These are phyloP conservation scores for Indri indri DNA, from an alignment of 2,113 vertebrate species.

Conservation along the genomic window DNA sequence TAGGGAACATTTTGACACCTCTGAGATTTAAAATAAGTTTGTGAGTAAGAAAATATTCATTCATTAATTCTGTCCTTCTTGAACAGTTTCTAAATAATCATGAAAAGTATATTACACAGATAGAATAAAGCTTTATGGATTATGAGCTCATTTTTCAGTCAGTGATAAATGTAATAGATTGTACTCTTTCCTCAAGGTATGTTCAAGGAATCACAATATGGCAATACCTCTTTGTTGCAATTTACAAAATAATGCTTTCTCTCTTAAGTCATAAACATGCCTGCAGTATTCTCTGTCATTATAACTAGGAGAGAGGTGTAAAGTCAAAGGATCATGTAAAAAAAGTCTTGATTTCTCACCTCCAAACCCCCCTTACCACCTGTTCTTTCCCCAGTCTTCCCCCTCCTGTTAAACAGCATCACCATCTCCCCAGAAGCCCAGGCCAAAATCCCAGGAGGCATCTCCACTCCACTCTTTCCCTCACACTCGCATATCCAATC, in stretches of 20 bases:
- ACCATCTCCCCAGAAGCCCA: not conserved
- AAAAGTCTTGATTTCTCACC: not conserved
- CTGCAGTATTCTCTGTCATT: not conserved
- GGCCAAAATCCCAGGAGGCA: not conserved
- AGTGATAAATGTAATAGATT: not conserved
- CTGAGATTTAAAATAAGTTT: conserved; percentile 38
- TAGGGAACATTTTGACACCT: conserved; percentile 16
- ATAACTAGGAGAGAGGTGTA: not conserved
- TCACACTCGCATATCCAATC: not conserved
- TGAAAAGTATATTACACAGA: not conserved
- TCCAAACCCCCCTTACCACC: not conserved
- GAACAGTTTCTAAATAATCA: conserved; percentile 26
- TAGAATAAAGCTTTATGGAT: not conserved
- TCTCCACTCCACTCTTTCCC: not conserved
- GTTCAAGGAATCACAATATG: not conserved
- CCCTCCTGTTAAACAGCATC: not conserved
- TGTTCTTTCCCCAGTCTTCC: not conserved
- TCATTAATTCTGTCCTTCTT: not conserved
- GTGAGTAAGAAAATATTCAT: conserved; percentile 10
- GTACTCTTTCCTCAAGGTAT: not conserved
- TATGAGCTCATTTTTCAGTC: not conserved
- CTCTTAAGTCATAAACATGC: not conserved
- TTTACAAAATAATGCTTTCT: not conserved
- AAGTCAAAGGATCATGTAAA: not conserved
- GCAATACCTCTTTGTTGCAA: not conserved